Conservation (phyloP, 2,113 vertebrate species). For the Cavia aperea region DNA sequence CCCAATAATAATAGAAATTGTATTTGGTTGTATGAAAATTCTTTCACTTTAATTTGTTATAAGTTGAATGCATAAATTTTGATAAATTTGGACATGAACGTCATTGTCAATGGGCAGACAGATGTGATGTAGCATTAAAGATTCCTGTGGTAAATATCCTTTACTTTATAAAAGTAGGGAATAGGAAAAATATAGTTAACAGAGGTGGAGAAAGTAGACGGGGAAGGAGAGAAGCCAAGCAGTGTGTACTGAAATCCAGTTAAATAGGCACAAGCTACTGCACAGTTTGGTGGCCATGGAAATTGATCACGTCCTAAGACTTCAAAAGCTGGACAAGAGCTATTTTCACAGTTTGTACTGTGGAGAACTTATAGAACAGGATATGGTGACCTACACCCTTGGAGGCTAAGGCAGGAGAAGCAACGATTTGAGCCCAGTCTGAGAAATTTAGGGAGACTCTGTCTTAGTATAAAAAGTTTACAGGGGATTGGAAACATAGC, state of each 20-base stretch:
- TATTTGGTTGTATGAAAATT: not conserved
- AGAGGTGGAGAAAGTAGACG: not conserved
- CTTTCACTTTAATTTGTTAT: not conserved
- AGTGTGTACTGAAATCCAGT: too few relatives aligned
- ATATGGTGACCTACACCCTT: too few relatives aligned
- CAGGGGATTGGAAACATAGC: not conserved
- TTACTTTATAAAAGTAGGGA: not conserved
- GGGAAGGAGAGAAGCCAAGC: not conserved
- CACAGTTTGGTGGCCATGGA: too few relatives aligned
- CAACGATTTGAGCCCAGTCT: not conserved
- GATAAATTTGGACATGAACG: not conserved
- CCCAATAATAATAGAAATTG: not conserved
- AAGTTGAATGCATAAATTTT: not conserved
- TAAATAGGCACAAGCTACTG: too few relatives aligned
- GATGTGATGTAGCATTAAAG: not conserved
- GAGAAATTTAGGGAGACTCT: not conserved
- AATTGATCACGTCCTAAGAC: not conserved
- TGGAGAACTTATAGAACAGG: not conserved
- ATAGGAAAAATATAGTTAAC: too few relatives aligned
- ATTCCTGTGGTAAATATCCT: not conserved
- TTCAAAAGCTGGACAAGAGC: not conserved
- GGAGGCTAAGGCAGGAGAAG: not conserved
- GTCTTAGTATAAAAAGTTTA: not conserved
- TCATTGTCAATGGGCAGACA: not conserved
- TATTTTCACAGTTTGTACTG: not conserved